A percentile compares a stretch with the other conserved stretches of the same genome.
These are phyloP conservation scores for Lutraria lutraria DNA, from an alignment of 2,888 invertebrate species.

Conservation along the genomic window DNA sequence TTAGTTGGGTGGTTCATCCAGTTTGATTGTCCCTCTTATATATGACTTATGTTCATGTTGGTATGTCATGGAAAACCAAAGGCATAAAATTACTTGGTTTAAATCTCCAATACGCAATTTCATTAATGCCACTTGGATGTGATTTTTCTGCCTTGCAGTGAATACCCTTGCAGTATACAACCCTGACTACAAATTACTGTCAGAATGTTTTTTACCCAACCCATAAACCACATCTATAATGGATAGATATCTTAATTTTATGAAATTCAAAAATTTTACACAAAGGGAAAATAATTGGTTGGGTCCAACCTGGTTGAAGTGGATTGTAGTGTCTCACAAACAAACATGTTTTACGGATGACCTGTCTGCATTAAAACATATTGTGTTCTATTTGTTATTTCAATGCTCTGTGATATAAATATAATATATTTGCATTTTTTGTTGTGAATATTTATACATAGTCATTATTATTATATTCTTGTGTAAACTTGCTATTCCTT, in stretches of 20 bases:
- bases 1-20: no score
- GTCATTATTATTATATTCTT: not conserved
- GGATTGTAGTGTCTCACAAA: not conserved
- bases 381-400: slow-evolving; percentile 9
- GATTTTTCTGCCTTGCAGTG: no score
- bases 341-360: not conserved
- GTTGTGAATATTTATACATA: not conserved
- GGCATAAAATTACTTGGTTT: no score
- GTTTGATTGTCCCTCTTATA: no score
- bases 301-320: not conserved
- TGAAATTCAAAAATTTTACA: not conserved
- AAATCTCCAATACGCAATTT: no score
- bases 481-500: not conserved
- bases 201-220: not conserved
- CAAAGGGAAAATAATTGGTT: not conserved
- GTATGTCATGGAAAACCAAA: no score
- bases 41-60: no score
- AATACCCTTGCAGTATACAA: no score
- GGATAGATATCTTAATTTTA: not conserved
- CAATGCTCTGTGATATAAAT: slow-evolving; percentile 1
- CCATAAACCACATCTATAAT: not conserved
- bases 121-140: no score
- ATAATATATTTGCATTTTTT: slow-evolving; percentile 14
- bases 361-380: not conserved
- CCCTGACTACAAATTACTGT: not conserved